Percentiles rank a stretch among this genome's conserved stretches.
These are phyloP conservation scores for Rutilus rutilus DNA, from an alignment of 2,113 vertebrate species.

Conservation along the genomic window DNA sequence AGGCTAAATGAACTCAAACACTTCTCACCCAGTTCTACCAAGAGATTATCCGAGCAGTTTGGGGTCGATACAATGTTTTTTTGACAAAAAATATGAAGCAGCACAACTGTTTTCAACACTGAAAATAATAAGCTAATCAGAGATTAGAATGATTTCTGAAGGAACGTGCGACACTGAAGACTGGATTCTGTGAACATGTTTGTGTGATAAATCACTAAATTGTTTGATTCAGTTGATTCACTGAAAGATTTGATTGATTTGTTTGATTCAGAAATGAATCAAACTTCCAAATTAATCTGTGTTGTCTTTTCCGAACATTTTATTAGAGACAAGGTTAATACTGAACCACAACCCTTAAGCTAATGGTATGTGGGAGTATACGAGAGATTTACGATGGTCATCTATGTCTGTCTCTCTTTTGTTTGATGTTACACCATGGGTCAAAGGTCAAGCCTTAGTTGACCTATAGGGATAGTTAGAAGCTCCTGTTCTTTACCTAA, in stretches of 20 bases:
- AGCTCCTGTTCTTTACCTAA: not conserved
- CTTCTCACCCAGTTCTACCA: not conserved
- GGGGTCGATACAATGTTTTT: too few species aligned
- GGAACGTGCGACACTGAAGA: not conserved
- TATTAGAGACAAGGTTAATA: too few species aligned
- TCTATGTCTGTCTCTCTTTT: not conserved
- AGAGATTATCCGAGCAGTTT: not conserved
- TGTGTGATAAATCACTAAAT: not conserved
- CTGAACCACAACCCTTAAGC: not conserved
- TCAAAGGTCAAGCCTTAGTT: conserved; percentile 30
- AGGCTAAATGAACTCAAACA: not conserved
- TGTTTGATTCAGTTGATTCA: not conserved
- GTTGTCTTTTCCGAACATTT: not conserved
- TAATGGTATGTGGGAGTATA: not conserved
- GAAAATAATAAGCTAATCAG: not conserved
- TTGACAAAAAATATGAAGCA: not conserved
- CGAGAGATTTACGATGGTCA: conserved; percentile 2
- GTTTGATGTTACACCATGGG: conserved; percentile 35
- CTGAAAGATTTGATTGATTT: not conserved
- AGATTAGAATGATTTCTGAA: not conserved
- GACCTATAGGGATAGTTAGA: conserved; percentile 2
- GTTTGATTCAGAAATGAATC: not conserved
- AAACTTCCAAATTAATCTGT: not conserved
- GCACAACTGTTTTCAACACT: not conserved
- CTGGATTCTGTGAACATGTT: not conserved